phyloP scores from a whole-genome alignment of 2,888 invertebrate genomes.

The Unio pictorum region DNA sequence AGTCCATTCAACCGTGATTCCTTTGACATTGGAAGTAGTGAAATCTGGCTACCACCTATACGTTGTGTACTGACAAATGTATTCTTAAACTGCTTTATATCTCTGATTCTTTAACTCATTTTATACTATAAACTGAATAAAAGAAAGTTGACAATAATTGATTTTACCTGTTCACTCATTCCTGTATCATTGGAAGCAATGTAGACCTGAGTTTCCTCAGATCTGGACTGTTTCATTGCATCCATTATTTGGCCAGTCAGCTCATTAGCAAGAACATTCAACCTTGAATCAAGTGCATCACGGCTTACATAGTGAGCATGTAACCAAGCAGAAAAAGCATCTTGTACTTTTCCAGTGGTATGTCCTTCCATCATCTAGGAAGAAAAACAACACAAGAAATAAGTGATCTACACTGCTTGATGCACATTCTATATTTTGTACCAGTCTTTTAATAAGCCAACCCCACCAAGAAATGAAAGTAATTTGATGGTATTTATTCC shows the following conservation, averaged over 20 bases:
- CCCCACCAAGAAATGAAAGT: no score
- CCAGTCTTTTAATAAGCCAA: no score
- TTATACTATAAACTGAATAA: no score
- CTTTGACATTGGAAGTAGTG: no score
- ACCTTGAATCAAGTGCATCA: constrained; percentile 44
- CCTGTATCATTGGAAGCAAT: constrained; percentile 21
- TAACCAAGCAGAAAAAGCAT: constrained; percentile 48
- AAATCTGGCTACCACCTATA: no score
- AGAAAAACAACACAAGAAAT: not conserved
- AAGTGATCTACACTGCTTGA: not conserved
- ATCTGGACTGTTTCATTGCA: constrained; percentile 23
- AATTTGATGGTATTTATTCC: no score
- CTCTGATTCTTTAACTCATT: no score
- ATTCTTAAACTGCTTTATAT: no score
- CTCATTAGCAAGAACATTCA: constrained; percentile 43
- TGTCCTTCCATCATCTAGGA: constrained; percentile 46
- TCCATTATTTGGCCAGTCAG: constrained; percentile 43
- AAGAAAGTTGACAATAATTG: no score
- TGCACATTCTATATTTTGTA: no score
- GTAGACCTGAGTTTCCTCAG: constrained; percentile 10
- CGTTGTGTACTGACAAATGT: no score
- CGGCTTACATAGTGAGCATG: constrained; percentile 48
- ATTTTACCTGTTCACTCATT: constrained; percentile 33
- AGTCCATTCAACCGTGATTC: no score
- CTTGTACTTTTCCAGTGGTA: constrained; percentile 33